A percentile compares a stretch with the other conserved stretches of the same genome.
Evolutionary conservation across 2,113 vertebrate genomes (phyloP).

Genomic region (Oncorhynchus masou): DNA sequence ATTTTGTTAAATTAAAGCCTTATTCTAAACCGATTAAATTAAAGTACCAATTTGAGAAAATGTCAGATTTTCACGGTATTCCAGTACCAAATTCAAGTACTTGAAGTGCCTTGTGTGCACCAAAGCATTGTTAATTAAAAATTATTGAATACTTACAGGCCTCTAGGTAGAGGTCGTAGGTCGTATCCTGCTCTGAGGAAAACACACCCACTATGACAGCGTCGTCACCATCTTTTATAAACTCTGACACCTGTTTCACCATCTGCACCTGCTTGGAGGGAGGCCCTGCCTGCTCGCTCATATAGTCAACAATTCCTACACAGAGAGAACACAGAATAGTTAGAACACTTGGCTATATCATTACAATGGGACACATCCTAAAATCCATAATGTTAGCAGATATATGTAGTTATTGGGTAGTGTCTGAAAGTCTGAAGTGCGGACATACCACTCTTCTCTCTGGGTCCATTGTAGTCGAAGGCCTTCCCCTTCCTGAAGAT

Average conservation of each 20-base stretch:
- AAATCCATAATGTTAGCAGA: too few relatives aligned
- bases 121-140: too few relatives aligned
- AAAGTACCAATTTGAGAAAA: too few relatives aligned
- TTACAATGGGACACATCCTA: not conserved
- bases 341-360: not conserved
- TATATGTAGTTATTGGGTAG: too few relatives aligned
- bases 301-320: conserved; percentile 89
- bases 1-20: too few relatives aligned
- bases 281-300: conserved; percentile 91
- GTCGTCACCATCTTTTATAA: conserved; percentile 89
- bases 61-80: too few relatives aligned
- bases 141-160: conserved; percentile 77
- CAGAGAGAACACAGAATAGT: conserved; percentile 5
- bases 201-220: conserved; percentile 88
- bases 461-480: conserved; percentile 91
- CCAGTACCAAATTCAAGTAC: too few relatives aligned
- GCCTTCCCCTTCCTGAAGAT: conserved; percentile 92
- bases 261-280: conserved; percentile 88
- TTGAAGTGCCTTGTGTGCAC: too few relatives aligned
- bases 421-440: too few relatives aligned
- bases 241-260: conserved; percentile 89
- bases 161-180: conserved; percentile 85
- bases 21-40: too few relatives aligned
- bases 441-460: conserved; percentile 85
- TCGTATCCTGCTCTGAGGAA: conserved; percentile 75